Percentiles rank a stretch among this genome's conserved stretches.
Evolutionary conservation across 2,797 vertebrate genomes (phyloP).

Genomic region (Brachyrhaphis roseni): DNA sequence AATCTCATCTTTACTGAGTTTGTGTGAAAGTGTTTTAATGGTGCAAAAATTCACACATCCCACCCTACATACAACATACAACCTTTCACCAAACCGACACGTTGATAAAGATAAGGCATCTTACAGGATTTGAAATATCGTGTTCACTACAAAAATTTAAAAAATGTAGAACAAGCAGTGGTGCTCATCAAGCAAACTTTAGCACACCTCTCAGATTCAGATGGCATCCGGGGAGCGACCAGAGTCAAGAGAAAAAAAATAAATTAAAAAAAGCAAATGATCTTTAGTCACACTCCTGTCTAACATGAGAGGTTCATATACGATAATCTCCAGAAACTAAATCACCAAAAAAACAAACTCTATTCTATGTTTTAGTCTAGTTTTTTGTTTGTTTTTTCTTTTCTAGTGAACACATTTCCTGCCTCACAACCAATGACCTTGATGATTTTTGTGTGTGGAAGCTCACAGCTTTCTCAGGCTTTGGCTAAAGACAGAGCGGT

Average conservation of each 20-base stretch:
- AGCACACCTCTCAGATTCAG: conserved; percentile 30
- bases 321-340: conserved; percentile 6
- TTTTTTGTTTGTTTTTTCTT: conserved; percentile 4
- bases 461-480: conserved; percentile 37
- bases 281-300: conserved; percentile 32
- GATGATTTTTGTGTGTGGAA: conserved; percentile 47
- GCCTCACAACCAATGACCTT: conserved; percentile 21
- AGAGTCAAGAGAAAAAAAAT: conserved; percentile 23
- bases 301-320: conserved; percentile 28
- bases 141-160: conserved; percentile 44
- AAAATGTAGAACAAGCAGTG: conserved; percentile 35
- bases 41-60: neutral
- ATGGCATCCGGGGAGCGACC: conserved; percentile 31
- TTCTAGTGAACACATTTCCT: conserved; percentile 5
- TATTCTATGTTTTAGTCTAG: neutral
- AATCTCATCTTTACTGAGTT: conserved; percentile 15
- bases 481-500: conserved; percentile 61
- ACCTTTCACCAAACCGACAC: neutral
- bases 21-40: neutral
- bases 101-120: neutral
- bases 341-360: neutral
- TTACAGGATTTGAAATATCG: conserved; percentile 14
- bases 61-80: neutral
- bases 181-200: conserved; percentile 30
- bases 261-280: neutral